Base-by-base conservation (phyloP, 2,797 vertebrate genomes). In the Odontamblyopus rebecca region DNA sequence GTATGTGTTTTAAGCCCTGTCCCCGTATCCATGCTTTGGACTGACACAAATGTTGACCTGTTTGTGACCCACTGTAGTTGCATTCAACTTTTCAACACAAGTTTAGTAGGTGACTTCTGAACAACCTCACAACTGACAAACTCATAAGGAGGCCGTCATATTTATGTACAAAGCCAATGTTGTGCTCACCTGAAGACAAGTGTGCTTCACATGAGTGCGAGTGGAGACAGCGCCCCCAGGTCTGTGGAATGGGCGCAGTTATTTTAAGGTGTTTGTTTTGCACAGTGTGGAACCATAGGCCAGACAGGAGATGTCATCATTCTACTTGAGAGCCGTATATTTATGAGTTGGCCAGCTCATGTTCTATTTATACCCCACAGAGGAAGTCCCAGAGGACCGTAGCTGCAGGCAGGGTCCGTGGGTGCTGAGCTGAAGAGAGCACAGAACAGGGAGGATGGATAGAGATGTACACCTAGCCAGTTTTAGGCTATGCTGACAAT, bases 361-460 rank as follows among this genome's bases (percentile, higher is more conserved):
- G 77, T 88, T 90, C 91, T 92, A 92, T 92, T 92, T 89, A 91
- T 92, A 92, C 86, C 85, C 15, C 78, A 83, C 82, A 86, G 79
- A 73, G 77, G 85, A 88, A 79, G 73, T 90, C 91, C 89, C 88
- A 30, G 62, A 74, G 89, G 90, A 81, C 76, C 74, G 74, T 78
- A 71, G 86, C 87, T 85, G 72, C 77, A 82, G 86, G 88, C 86
- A 74, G 79, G 76, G 83, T 73, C 74, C 88, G 77, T 87, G 82
- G 89, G 89, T 90, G 85, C 82, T 77, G 74, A 30, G 67, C 77
- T 77, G 78, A 85, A 80, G 84, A 83, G 83, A 86, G 30, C 44
- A 54, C 16, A 16, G 67, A 70, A 66, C 30, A 69, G 30, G 26
- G 41, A 72, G 67, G 69, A 79, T 76, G 65, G 78, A 86, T 84